phyloP scores from a whole-genome alignment of 2,113 vertebrate species.

The Melanerpes aurifrons region DNA sequence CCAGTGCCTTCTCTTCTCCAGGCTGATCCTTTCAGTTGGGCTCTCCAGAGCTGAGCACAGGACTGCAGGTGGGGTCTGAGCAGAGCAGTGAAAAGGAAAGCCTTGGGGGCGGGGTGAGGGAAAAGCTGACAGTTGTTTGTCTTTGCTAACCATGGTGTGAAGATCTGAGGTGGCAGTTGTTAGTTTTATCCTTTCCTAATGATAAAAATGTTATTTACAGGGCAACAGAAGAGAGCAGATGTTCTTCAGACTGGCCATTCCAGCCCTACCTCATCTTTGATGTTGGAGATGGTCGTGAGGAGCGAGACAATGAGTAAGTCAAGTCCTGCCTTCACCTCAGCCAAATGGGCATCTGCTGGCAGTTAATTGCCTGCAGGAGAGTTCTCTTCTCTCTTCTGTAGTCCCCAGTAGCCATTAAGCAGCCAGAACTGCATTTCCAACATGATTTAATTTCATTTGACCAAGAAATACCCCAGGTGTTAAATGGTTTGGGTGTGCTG shows the following conservation, averaged over 20 bases:
- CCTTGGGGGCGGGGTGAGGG: neutral
- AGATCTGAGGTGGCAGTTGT: neutral
- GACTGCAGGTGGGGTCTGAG: too few species aligned
- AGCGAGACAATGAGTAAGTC: constrained; percentile 82
- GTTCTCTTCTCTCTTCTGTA: neutral
- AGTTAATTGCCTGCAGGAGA: neutral
- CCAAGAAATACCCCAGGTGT: too few species aligned
- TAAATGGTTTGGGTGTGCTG: neutral
- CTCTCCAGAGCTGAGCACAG: too few species aligned
- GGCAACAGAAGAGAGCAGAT: constrained; percentile 72
- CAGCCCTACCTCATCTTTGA: constrained; percentile 88
- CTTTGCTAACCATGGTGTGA: neutral
- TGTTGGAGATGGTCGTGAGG: constrained; percentile 81
- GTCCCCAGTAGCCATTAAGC: neutral
- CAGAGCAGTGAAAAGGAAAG: neutral
- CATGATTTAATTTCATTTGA: too few species aligned
- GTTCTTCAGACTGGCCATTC: constrained; percentile 82
- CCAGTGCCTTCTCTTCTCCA: too few species aligned
- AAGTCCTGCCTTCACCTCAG: constrained; percentile 30
- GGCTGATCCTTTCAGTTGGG: too few species aligned
- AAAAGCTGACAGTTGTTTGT: neutral
- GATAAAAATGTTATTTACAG: constrained; percentile 65
- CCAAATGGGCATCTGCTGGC: neutral
- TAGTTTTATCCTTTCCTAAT: neutral
- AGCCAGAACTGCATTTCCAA: neutral